phyloP scores from a whole-genome alignment of 1,140 invertebrate genomes.

The Camponotus pennsylvanicus region DNA sequence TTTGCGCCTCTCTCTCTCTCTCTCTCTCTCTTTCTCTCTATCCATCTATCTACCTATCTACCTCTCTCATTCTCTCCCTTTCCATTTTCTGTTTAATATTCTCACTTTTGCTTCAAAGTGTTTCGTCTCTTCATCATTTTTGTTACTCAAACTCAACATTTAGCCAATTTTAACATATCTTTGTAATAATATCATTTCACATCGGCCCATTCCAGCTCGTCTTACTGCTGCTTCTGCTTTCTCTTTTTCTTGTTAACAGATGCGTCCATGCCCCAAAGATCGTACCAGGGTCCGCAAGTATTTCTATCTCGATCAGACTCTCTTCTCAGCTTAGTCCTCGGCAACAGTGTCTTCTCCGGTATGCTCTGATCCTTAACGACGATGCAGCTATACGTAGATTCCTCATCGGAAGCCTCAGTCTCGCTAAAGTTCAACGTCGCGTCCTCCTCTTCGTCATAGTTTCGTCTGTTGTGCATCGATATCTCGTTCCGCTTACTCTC shows the following conservation, averaged over 20 bases:
- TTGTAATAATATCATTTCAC: not conserved
- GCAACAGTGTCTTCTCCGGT: constrained; percentile 88
- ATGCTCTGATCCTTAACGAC: constrained; percentile 85
- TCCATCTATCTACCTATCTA: not conserved
- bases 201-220: not conserved
- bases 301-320: constrained; percentile 86
- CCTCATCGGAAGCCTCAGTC: constrained; percentile 87
- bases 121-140: not conserved
- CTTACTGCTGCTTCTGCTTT: constrained; percentile 80
- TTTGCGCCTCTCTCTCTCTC: not conserved
- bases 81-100: not conserved
- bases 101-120: not conserved
- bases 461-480: constrained; percentile 86
- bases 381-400: constrained; percentile 89
- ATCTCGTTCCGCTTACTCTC: constrained; percentile 87
- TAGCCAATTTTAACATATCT: not conserved
- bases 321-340: constrained; percentile 90
- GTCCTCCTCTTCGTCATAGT: constrained; percentile 86
- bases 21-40: not conserved
- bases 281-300: constrained; percentile 95
- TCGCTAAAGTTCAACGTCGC: constrained; percentile 84
- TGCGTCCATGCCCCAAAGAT: constrained; percentile 91
- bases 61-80: not conserved
- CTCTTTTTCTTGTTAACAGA: constrained; percentile 86
- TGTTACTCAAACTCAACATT: not conserved